Evolutionary conservation across 2,113 vertebrate genomes (phyloP).

Genomic region (Catharus bicknelli): DNA sequence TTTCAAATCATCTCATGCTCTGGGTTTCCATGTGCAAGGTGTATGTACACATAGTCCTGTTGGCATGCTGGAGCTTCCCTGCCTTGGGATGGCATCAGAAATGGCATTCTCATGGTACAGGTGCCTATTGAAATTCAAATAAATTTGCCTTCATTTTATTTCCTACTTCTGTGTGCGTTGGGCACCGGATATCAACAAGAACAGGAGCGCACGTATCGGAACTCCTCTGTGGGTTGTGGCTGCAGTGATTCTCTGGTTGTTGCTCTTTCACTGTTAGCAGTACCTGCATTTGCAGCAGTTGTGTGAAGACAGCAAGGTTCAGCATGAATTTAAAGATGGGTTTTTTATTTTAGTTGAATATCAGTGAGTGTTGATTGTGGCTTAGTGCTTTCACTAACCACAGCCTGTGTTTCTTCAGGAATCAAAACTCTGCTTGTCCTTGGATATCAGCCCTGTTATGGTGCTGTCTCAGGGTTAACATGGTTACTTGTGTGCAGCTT

Average conservation of each 20-base stretch:
- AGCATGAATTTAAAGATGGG: neutral
- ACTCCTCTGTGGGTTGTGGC: neutral
- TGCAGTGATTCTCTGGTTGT: neutral
- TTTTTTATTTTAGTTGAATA: neutral
- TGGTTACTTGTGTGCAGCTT: neutral
- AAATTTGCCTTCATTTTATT: neutral
- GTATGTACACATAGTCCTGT: accelerated
- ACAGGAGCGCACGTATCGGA: accelerated
- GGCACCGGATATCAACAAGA: neutral
- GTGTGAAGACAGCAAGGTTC: neutral
- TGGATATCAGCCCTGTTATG: neutral
- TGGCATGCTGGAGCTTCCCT: neutral
- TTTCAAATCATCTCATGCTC: neutral
- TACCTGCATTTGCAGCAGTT: neutral
- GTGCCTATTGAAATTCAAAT: neutral
- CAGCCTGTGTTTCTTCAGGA: neutral
- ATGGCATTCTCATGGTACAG: neutral
- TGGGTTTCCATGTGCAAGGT: neutral
- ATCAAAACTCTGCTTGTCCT: neutral
- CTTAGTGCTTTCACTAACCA: neutral
- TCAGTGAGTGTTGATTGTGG: neutral
- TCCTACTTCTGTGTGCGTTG: neutral
- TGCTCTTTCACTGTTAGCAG: neutral
- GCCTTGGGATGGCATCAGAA: neutral
- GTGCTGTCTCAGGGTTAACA: neutral